These are phyloP conservation scores for Grallaria varia DNA, from an alignment of 2,113 vertebrate species.

Conservation along the genomic window DNA sequence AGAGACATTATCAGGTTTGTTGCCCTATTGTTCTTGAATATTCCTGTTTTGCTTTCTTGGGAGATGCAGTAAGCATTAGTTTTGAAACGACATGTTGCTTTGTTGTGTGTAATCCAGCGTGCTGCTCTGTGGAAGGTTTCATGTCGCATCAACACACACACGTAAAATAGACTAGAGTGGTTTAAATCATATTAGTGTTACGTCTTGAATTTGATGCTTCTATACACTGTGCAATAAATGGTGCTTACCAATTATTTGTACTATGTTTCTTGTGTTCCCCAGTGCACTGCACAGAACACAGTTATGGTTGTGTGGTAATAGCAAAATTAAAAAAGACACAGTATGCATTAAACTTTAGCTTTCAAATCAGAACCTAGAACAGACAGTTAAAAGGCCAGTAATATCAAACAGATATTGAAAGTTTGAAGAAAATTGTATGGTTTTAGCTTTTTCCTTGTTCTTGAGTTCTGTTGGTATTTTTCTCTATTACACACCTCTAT, in stretches of 20 bases:
- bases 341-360: neutral
- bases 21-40: neutral
- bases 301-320: neutral
- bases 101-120: neutral
- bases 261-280: neutral
- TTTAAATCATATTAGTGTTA: neutral
- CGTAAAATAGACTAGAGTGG: neutral
- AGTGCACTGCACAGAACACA: neutral
- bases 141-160: neutral
- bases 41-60: neutral
- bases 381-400: neutral
- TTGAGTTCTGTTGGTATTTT: neutral
- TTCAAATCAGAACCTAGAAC: neutral
- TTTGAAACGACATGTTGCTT: neutral
- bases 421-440: neutral
- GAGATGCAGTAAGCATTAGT: neutral
- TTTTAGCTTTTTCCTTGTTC: neutral
- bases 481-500: neutral
- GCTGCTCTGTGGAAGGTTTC: neutral
- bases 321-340: neutral
- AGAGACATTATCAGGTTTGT: slow-evolving; percentile 94
- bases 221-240: neutral
- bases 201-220: neutral
- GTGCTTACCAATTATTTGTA: neutral
- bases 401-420: neutral